phyloP scores from a whole-genome alignment of 2,888 invertebrate species.

The Protophormia terraenovae region DNA sequence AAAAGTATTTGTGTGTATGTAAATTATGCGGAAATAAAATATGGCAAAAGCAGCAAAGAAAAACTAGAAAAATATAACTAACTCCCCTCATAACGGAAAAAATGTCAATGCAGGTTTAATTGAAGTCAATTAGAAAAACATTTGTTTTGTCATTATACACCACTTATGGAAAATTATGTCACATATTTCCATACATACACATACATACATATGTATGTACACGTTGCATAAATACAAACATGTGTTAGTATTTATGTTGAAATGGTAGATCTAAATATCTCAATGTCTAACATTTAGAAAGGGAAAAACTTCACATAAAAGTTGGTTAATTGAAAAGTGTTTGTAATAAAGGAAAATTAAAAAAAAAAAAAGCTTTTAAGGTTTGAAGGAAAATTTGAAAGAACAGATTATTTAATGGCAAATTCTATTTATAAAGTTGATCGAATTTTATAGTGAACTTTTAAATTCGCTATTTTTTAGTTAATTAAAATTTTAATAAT shows the following conservation, averaged over 20 bases:
- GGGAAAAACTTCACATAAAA: neutral
- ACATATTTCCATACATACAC: slow-evolving; percentile 10
- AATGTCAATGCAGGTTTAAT: slow-evolving; percentile 60
- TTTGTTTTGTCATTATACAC: slow-evolving; percentile 62
- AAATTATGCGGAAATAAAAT: slow-evolving; percentile 26
- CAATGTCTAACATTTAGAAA: neutral
- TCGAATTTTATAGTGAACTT: no score
- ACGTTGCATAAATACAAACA: neutral
- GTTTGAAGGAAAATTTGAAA: no score
- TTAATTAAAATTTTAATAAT: no score
- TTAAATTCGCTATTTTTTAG: no score
- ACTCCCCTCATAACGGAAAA: slow-evolving; percentile 34
- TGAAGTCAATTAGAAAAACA: slow-evolving; percentile 68
- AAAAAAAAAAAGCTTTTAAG: neutral
- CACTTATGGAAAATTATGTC: slow-evolving; percentile 58
- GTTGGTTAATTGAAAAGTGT: slow-evolving; percentile 36
- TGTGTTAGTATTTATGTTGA: neutral
- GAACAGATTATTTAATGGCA: no score
- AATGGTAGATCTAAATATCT: neutral
- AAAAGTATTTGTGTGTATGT: no score
- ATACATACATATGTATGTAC: neutral
- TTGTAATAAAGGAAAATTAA: neutral
- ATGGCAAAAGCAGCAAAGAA: slow-evolving; percentile 3
- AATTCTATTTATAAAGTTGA: no score
- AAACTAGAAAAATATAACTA: slow-evolving; percentile 4